These are phyloP conservation scores for Oryzias celebensis DNA, from an alignment of 2,113 vertebrate genomes.

Conservation along the genomic window DNA sequence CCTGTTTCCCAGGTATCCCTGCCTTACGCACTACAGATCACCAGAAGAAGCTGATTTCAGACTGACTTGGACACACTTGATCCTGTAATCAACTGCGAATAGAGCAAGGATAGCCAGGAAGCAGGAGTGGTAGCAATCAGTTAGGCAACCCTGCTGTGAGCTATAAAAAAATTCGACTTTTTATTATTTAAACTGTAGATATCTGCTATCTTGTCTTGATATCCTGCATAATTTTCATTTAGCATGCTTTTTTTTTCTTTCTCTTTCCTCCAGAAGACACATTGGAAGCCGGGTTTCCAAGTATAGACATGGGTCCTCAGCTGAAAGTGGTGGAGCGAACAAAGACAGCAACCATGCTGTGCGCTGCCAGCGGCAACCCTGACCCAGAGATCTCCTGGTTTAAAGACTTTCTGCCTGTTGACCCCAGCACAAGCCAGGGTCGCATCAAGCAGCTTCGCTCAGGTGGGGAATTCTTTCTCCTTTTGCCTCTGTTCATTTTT, in stretches of 20 bases:
- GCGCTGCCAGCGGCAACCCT: slow-evolving; percentile 92
- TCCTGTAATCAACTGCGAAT: no score
- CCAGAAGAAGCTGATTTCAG: no score
- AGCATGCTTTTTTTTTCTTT: slow-evolving; percentile 1
- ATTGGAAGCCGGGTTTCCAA: slow-evolving; percentile 91
- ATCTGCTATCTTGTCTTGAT: neutral
- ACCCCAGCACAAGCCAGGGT: slow-evolving; percentile 87
- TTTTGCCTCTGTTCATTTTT: neutral
- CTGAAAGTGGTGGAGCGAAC: slow-evolving; percentile 97
- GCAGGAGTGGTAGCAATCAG: no score
- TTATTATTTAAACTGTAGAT: no score
- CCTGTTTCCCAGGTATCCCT: no score
- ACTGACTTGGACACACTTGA: no score
- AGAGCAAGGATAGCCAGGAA: no score
- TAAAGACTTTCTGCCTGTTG: slow-evolving; percentile 95
- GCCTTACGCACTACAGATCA: no score
- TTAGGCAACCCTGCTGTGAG: no score
- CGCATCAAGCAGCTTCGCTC: slow-evolving; percentile 96
- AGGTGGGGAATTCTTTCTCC: slow-evolving; percentile 75
- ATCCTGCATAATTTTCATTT: neutral
- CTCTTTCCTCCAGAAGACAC: slow-evolving; percentile 86
- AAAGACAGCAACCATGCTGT: slow-evolving; percentile 94
- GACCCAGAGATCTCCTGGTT: slow-evolving; percentile 99
- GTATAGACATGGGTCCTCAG: slow-evolving; percentile 99
- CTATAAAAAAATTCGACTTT: no score